These are phyloP conservation scores for Lycocerus yunnanus DNA, from an alignment of 2,888 invertebrate genomes.

Conservation along the genomic window DNA sequence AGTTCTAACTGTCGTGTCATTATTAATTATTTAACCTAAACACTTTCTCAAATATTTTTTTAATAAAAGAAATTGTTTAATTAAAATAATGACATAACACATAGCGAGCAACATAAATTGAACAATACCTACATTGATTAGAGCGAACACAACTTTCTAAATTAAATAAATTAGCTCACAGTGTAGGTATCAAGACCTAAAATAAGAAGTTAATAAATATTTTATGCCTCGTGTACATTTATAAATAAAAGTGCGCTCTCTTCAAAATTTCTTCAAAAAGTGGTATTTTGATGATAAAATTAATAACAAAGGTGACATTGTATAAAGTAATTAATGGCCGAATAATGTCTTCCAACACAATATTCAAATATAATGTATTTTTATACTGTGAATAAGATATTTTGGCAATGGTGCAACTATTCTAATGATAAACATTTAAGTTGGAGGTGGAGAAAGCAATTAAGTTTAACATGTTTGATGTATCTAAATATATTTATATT, in stretches of 20 bases:
- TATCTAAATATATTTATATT: conserved; percentile 17
- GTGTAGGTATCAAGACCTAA: neutral
- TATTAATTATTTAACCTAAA: neutral
- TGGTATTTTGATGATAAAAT: conserved; percentile 8
- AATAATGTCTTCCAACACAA: conserved; percentile 30
- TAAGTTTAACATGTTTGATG: conserved; percentile 25
- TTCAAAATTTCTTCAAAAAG: neutral
- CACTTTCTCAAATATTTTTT: neutral
- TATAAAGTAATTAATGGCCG: conserved; percentile 29
- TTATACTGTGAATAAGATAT: conserved; percentile 32
- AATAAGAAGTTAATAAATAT: neutral
- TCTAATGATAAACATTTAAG: conserved; percentile 31
- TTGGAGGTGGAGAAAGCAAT: conserved; percentile 31
- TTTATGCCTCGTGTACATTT: neutral
- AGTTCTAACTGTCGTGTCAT: neutral
- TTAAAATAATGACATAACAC: neutral
- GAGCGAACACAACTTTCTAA: neutral
- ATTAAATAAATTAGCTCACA: conserved; percentile 1
- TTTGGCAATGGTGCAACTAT: conserved; percentile 32
- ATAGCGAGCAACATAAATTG: neutral
- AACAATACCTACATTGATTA: conserved; percentile 1
- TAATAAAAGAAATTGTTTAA: neutral
- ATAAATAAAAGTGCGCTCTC: neutral
- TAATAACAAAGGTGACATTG: conserved; percentile 31
- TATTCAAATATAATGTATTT: conserved; percentile 30